phyloP scores from a whole-genome alignment of 2,113 vertebrate genomes.

The Marmota monax region DNA sequence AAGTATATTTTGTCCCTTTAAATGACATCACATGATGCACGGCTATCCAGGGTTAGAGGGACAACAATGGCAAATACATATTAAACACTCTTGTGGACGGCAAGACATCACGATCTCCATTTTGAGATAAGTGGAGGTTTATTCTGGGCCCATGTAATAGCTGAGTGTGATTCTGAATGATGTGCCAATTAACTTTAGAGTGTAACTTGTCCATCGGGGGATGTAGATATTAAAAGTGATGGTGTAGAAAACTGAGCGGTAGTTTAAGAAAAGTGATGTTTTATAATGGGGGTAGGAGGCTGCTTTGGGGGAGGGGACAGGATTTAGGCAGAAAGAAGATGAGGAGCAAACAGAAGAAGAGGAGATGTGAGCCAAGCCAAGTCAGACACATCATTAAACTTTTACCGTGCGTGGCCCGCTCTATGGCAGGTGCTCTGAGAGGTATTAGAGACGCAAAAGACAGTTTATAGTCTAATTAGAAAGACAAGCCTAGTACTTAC shows the following conservation, averaged over 20 bases:
- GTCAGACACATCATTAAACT: conserved; percentile 32
- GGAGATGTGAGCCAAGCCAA: neutral
- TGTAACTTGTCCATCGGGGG: neutral
- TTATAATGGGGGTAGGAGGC: neutral
- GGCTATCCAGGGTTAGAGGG: neutral
- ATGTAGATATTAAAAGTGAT: conserved; percentile 7
- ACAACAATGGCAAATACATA: neutral
- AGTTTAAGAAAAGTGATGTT: conserved; percentile 2
- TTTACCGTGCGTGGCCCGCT: neutral
- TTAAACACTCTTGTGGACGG: neutral
- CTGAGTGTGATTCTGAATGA: neutral
- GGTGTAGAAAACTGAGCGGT: neutral
- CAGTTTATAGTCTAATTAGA: conserved; percentile 63
- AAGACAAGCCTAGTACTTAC: conserved; percentile 57
- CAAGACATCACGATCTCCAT: neutral
- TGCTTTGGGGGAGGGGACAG: neutral
- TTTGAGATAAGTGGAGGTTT: neutral
- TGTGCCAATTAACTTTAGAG: conserved; percentile 25
- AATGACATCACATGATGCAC: neutral
- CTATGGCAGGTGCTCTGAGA: conserved; percentile 38
- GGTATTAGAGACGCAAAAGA: conserved; percentile 31
- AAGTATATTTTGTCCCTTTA: neutral
- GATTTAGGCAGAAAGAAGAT: neutral
- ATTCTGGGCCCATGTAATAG: neutral
- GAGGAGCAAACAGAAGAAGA: neutral